Percentiles rank a stretch among this genome's conserved stretches.
These are phyloP conservation scores for Elgonia sp. DNA, from an alignment of 2,888 invertebrate species.

Conservation along the genomic window DNA sequence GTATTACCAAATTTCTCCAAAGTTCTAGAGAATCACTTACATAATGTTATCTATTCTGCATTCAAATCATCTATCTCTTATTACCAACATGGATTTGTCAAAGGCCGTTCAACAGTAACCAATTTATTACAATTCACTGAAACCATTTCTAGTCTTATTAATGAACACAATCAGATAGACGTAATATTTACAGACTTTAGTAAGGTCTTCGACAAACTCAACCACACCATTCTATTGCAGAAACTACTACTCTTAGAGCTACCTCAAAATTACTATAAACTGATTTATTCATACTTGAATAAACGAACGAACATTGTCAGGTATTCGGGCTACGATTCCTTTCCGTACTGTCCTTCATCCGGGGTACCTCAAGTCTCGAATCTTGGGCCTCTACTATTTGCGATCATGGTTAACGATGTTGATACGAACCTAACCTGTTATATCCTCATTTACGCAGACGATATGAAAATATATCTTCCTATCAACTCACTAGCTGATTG, in stretches of 20 bases:
- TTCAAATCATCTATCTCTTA: not conserved
- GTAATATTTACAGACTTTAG: conserved; percentile 22
- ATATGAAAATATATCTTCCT: too few relatives aligned
- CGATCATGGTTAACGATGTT: conserved; percentile 1
- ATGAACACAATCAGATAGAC: conserved; percentile 11
- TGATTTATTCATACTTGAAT: conserved; percentile 1
- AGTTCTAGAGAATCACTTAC: conserved; percentile 16
- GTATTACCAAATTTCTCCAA: conserved; percentile 29
- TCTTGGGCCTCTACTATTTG: conserved; percentile 13
- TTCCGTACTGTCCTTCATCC: not conserved
- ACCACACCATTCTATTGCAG: not conserved
- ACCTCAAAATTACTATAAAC: not conserved
- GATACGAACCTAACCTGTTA: not conserved
- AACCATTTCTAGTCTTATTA: not conserved
- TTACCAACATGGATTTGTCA: conserved; percentile 22
- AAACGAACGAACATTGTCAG: not conserved
- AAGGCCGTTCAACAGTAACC: conserved; percentile 11
- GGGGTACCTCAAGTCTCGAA: too few relatives aligned
- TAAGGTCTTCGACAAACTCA: conserved; percentile 22
- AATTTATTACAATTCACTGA: conserved; percentile 16
- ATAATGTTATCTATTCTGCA: not conserved
- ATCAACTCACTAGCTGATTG: not conserved
- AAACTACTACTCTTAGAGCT: conserved; percentile 1
- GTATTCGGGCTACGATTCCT: not conserved
- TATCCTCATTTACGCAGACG: too few relatives aligned